phyloP scores from a whole-genome alignment of 2,113 vertebrate genomes.

The Pterocles orientalis region DNA sequence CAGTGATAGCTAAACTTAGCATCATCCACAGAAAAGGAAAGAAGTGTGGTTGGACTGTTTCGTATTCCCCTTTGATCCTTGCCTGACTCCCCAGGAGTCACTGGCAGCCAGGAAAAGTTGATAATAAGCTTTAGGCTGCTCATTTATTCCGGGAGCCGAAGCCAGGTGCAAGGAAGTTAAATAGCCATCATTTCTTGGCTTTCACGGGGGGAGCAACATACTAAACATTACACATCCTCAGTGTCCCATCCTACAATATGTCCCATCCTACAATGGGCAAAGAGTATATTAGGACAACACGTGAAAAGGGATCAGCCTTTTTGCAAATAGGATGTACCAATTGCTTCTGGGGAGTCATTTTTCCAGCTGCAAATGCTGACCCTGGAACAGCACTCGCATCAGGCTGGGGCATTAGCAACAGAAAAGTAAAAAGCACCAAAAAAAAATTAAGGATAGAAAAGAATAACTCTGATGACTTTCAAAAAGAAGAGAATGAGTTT shows the following conservation, averaged over 20 bases:
- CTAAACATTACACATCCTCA: neutral
- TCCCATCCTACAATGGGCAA: neutral
- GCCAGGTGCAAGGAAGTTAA: conserved; percentile 27
- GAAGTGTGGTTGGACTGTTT: neutral
- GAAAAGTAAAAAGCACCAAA: neutral
- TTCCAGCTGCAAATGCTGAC: neutral
- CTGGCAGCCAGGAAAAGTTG: neutral
- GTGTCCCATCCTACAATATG: neutral
- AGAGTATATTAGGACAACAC: neutral
- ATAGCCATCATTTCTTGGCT: conserved; percentile 1
- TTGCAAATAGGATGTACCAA: neutral
- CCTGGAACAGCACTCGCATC: neutral
- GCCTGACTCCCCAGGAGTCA: neutral
- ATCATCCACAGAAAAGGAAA: neutral
- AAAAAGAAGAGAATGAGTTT: neutral
- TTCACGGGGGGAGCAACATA: neutral
- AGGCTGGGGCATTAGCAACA: neutral
- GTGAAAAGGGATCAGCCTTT: neutral
- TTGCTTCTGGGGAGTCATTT: neutral
- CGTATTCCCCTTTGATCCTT: conserved; percentile 6
- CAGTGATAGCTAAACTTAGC: neutral
- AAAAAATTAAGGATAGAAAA: neutral
- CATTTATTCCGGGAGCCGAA: conserved; percentile 29
- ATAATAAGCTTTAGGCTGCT: conserved; percentile 6
- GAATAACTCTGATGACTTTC: neutral